phyloP scores from a whole-genome alignment of 1,140 invertebrate genomes.

The Heliothis virescens region DNA sequence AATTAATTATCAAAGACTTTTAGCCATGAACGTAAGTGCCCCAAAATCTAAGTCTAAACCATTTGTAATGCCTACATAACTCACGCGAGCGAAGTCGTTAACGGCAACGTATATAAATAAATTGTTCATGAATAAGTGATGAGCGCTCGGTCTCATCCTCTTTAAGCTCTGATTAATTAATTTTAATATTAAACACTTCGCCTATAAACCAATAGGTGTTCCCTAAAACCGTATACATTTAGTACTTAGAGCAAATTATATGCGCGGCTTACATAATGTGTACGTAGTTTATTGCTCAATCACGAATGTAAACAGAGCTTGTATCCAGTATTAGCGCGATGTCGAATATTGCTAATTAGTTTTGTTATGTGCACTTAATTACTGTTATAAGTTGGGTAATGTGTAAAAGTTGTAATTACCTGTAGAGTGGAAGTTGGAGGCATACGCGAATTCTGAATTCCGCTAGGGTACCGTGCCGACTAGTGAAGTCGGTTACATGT shows the following conservation, averaged over 20 bases:
- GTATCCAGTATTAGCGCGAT: neutral
- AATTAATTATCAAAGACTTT: too few relatives aligned
- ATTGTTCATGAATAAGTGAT: neutral
- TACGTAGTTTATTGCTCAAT: slow-evolving; percentile 2
- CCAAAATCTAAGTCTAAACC: too few relatives aligned
- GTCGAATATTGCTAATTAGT: neutral
- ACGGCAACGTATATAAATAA: neutral
- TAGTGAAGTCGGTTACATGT: too few relatives aligned
- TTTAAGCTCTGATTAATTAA: neutral
- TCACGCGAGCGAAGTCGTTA: neutral
- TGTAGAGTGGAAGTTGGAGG: too few relatives aligned
- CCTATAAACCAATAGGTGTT: neutral
- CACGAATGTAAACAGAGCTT: neutral
- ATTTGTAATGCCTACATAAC: too few relatives aligned
- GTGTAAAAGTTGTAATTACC: too few relatives aligned
- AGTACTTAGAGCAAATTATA: neutral
- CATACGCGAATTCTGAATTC: too few relatives aligned
- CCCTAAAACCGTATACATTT: neutral
- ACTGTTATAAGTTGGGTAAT: too few relatives aligned
- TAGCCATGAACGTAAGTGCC: too few relatives aligned
- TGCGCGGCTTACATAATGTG: neutral
- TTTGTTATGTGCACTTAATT: neutral
- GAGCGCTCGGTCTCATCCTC: neutral
- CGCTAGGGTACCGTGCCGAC: too few relatives aligned
- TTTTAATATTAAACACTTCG: slow-evolving; percentile 10